Evolutionary conservation across 2,888 invertebrate species (phyloP).

Genomic region (Resseliella maxima): DNA sequence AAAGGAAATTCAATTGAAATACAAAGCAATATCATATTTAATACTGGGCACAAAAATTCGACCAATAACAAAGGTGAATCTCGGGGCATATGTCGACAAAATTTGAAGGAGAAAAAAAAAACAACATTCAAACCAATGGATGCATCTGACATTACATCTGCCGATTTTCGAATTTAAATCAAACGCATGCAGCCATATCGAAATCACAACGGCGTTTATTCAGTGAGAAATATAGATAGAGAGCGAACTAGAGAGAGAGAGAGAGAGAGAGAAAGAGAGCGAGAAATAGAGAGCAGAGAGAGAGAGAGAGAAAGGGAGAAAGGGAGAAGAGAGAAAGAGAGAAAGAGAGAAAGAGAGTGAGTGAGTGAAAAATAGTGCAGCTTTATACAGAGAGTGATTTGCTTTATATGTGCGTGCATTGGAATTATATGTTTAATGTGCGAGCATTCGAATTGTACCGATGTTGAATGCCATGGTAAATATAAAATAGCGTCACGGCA

Average conservation of each 20-base stretch:
- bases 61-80: not conserved
- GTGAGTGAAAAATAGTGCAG: no score
- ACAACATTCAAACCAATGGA: not conserved
- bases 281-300: not conserved
- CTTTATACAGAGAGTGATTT: not conserved
- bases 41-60: not conserved
- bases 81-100: slow-evolving; percentile 6
- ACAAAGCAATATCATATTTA: slow-evolving; percentile 13
- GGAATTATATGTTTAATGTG: not conserved
- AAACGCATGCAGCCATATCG: not conserved
- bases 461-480: not conserved
- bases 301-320: not conserved
- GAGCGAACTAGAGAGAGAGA: not conserved
- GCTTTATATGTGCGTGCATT: not conserved
- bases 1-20: slow-evolving; percentile 2
- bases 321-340: not conserved
- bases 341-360: no score
- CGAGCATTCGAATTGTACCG: not conserved
- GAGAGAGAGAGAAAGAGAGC: no score
- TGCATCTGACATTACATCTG: slow-evolving; percentile 54
- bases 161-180: slow-evolving; percentile 12
- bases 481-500: not conserved
- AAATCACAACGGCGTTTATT: not conserved
- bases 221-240: not conserved
- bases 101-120: not conserved